Evolutionary conservation across 2,113 vertebrate genomes (phyloP), one percentile per base, ranked within the genome.

Genomic region (Camelus dromedarius): DNA sequence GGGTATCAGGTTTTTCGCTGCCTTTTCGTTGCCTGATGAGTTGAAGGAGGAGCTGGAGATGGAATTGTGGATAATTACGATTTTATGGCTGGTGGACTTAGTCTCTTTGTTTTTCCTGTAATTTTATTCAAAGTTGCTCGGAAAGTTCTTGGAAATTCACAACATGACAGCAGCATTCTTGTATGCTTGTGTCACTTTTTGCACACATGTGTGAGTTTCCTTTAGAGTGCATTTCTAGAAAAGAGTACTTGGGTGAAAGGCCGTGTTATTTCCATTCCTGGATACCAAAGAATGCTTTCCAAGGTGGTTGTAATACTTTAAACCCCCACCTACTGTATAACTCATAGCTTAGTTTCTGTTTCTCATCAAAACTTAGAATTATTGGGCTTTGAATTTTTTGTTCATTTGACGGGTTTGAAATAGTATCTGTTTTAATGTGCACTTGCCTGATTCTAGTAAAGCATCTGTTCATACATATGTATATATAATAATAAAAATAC

Each of bases 371-470:
- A 30, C 28, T 67, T 62, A 54, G 58, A 54, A 32, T 76, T 42
- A 52, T 12, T 62, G 22, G 75, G 46, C n/a, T 75, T 76, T 52
- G 28, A 76, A 76, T 76, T 76, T 60, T 91, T 54, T 91, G 58
- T 60, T 82, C 58, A n/a, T 81, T 42, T 70, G 14, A 32, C 56
- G 11, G 30, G 16, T 67, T 16, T 64, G 50, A 86, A 46, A 62
- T 67, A 75, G 50, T 28, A 32, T 52, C 58, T 87, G 58, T n/a
- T 75, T 96, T 62, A 82, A 82, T 16, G 48, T 35, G 5, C 16
- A 15, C 91, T 82, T 35, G 32, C 35, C 50, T 35, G 42, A 75
- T 87, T 81, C 20, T 42, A 60, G 11, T 60, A 81, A 20, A 94
- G 22, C 4, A 28, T 73, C 18, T 60, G 81, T 72, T 50, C 7